phyloP scores from a whole-genome alignment of 2,888 invertebrate species.

The Melipona bicolor region DNA sequence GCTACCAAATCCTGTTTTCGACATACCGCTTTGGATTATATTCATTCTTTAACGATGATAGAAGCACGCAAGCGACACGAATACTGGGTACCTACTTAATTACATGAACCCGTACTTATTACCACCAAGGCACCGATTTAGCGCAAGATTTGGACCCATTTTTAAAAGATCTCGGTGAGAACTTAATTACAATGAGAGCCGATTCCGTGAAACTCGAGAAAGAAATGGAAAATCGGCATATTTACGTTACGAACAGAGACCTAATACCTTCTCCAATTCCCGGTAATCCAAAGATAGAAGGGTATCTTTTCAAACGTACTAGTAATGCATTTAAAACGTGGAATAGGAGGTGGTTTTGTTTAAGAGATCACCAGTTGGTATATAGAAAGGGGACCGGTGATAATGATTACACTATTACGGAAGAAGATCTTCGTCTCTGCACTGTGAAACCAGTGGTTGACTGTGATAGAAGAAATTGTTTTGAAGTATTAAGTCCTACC shows the following conservation, averaged over 20 bases:
- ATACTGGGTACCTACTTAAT: slow-evolving; percentile 95
- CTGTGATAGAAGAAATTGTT: slow-evolving; percentile 95
- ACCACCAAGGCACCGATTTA: slow-evolving; percentile 96
- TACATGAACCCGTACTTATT: slow-evolving; percentile 97
- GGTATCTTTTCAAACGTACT: slow-evolving; percentile 97
- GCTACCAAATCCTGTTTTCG: slow-evolving; percentile 98
- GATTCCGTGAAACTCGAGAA: slow-evolving; percentile 93
- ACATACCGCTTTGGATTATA: slow-evolving; percentile 97
- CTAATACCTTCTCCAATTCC: slow-evolving; percentile 84
- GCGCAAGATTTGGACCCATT: slow-evolving; percentile 96
- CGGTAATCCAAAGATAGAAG: slow-evolving; percentile 90
- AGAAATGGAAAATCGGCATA: slow-evolving; percentile 95
- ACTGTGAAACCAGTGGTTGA: slow-evolving; percentile 95
- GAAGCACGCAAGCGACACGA: slow-evolving; percentile 96
- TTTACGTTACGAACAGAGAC: slow-evolving; percentile 92
- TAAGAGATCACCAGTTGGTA: slow-evolving; percentile 95
- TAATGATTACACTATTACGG: slow-evolving; percentile 96
- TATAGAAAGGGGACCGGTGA: slow-evolving; percentile 94
- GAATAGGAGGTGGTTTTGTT: slow-evolving; percentile 98
- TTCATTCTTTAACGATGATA: slow-evolving; percentile 94
- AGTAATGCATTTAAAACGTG: slow-evolving; percentile 99
- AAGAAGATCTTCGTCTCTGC: slow-evolving; percentile 97
- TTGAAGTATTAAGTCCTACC: slow-evolving; percentile 80
- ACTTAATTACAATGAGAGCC: slow-evolving; percentile 91
- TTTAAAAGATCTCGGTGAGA: slow-evolving; percentile 92